Percentiles rank a stretch among this genome's conserved stretches.
These are phyloP conservation scores for Stichodactyla mertensii DNA, from an alignment of 64 coral and sea anemone species.

Conservation along the genomic window DNA sequence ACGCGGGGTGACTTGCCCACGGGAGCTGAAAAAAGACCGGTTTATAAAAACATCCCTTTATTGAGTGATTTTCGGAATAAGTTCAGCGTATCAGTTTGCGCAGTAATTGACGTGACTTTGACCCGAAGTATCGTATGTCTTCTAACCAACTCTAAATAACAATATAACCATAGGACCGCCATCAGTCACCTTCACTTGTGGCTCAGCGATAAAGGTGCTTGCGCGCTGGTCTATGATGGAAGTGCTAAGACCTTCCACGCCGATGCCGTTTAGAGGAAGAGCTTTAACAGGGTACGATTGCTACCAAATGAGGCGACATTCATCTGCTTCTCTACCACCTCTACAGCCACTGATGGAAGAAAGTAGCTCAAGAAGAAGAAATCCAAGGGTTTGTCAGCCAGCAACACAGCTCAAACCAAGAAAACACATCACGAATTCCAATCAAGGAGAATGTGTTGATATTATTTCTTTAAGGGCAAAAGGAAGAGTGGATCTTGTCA, in stretches of 20 bases:
- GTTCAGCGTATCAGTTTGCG: not conserved
- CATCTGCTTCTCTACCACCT: not conserved
- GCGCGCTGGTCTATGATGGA: not conserved
- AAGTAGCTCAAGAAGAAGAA: not conserved
- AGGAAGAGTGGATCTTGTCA: not conserved
- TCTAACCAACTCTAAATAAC: not conserved
- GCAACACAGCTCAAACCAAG: not conserved
- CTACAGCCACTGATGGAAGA: not conserved
- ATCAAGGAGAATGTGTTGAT: not conserved
- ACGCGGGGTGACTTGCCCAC: not conserved
- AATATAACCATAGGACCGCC: not conserved
- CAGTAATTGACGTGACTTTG: slow-evolving; percentile 11
- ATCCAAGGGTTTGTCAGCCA: not conserved
- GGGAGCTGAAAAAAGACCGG: not conserved
- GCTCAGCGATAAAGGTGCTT: not conserved
- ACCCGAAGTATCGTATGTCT: not conserved
- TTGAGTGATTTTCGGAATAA: not conserved
- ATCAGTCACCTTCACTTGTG: not conserved
- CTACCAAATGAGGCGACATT: not conserved
- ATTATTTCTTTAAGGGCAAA: not conserved
- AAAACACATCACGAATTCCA: too few species aligned
- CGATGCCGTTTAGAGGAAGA: not conserved
- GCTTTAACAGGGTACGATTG: not conserved
- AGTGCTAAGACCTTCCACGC: slow-evolving; percentile 6
- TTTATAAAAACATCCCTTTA: not conserved